Conservation (phyloP, 92 coral and sea anemone genomes). For the Parazoanthus darwini region DNA sequence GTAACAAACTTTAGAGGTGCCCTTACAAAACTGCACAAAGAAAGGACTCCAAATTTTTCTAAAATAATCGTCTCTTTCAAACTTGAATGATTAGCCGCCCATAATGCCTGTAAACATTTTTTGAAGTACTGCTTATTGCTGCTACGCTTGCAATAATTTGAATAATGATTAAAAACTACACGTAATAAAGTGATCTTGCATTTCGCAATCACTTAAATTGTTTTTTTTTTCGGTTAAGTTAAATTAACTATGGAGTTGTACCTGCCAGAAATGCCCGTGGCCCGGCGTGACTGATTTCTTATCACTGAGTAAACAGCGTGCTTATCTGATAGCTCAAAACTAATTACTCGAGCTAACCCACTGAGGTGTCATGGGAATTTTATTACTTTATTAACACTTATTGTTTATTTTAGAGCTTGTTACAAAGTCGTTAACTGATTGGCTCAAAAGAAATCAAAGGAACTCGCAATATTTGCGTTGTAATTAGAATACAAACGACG, state of each 20-base stretch:
- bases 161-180: no score
- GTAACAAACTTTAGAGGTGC: no score
- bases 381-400: neutral
- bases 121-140: no score
- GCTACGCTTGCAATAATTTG: no score
- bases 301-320: neutral
- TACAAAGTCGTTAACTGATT: neutral
- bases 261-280: neutral
- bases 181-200: neutral
- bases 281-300: neutral
- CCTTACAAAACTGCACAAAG: no score
- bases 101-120: no score
- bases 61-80: no score
- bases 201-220: neutral
- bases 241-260: no score
- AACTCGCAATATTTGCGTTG: neutral
- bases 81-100: no score
- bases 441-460: neutral
- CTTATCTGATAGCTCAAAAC: neutral
- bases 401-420: neutral
- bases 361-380: neutral
- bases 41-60: no score
- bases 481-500: neutral
- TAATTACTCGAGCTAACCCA: neutral
- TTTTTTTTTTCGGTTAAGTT: no score